Evolutionary conservation across 1,140 invertebrate species (phyloP), one percentile per base, ranked within the genome.

Genomic region (Neodiprion virginianus): DNA sequence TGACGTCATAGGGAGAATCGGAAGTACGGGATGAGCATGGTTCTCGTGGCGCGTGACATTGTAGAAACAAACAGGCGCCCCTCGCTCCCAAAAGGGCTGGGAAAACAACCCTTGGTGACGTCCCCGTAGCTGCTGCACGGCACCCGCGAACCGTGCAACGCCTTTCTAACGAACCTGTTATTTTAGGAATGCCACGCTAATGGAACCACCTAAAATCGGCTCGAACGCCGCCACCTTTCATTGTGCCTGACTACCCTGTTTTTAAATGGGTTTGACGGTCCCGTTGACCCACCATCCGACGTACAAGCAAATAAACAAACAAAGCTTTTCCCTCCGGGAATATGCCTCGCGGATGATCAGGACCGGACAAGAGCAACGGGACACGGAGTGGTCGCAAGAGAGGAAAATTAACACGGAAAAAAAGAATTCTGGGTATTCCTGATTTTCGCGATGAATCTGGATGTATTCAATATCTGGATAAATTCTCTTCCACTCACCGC

Each of bases 171-270:
- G 79, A 83, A 82, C 82, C 78, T 81, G 82, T 82, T 83, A 83
- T 83, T 83, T 83, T 81, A 83, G 79, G 82, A 82, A 82, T 82
- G 80, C 77, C 77, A 78, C 80, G 80, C 79, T 82, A 82, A 80
- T 82, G 80, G 80, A 80, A 79, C 76, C 79, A 77, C 53, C 53
- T 8, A 61, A 17, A 61, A 61, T 61, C 53, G 53, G 53, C 11
- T 61, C 11, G n/a, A 61, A 61, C 53, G 53, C n/a, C 53, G n/a
- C 53, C 53, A 12, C 11, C 11, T 40, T 61, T 17, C 53, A 61
- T 61, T 61, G 53, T 61, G n/a, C n/a, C n/a, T 8, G 11, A 17
- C 8, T 9, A 61, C 53, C 11, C 53, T 61, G 11, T 61, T 61
- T 61, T 61, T 14, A 61, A 61, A 61, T 8, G 53, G 53, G n/a